A percentile compares a stretch with the other conserved stretches of the same genome.
Evolutionary conservation across 2,888 invertebrate genomes (phyloP).

Genomic region (Caenorhabditis wallacei): DNA sequence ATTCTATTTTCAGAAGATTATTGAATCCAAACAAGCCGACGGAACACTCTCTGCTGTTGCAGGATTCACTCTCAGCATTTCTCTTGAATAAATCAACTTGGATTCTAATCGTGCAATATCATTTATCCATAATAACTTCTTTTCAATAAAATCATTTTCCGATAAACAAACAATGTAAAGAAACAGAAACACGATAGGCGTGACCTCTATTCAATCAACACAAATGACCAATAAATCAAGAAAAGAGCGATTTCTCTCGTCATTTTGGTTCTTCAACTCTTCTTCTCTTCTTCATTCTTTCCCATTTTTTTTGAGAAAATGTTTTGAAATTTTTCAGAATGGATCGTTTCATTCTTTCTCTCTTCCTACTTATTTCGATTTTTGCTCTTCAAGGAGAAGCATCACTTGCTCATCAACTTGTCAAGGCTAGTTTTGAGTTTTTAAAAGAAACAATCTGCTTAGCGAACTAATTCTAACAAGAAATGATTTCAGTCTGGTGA

Average conservation of each 20-base stretch:
- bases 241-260: neutral
- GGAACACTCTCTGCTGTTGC: slow-evolving; percentile 42
- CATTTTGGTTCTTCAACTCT: neutral
- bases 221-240: slow-evolving; percentile 18
- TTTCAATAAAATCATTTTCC: slow-evolving; percentile 3
- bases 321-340: slow-evolving; percentile 34
- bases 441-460: too few species aligned
- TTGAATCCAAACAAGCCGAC: slow-evolving; percentile 31
- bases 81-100: slow-evolving; percentile 20
- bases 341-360: slow-evolving; percentile 26
- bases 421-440: slow-evolving; percentile 18
- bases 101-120: slow-evolving; percentile 11
- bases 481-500: slow-evolving; percentile 11
- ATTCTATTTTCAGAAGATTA: slow-evolving; percentile 27
- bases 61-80: slow-evolving; percentile 45
- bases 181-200: slow-evolving; percentile 3
- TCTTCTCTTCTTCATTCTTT: neutral
- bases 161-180: slow-evolving; percentile 2
- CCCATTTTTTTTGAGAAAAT: neutral
- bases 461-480: neutral
- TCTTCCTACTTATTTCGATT: slow-evolving; percentile 9
- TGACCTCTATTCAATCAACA: neutral
- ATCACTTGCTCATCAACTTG: slow-evolving; percentile 27
- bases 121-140: slow-evolving; percentile 4
- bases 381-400: slow-evolving; percentile 15